Base-by-base conservation (phyloP, 2,797 vertebrate genomes). In the Trachops cirrhosus region DNA sequence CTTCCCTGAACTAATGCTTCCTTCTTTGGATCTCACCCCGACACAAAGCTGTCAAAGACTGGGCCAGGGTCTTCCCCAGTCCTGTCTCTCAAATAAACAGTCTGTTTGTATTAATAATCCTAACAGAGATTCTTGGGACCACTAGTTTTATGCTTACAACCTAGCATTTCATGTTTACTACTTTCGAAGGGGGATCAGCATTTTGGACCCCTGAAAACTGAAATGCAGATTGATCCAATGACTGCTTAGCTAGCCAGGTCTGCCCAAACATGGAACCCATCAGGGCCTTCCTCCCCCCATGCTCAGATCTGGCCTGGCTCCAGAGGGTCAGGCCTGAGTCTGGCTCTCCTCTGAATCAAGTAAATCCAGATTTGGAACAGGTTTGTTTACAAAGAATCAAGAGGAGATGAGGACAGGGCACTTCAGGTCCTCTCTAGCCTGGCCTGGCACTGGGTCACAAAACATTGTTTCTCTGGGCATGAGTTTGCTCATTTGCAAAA, bases 401-500 rank as follows among this genome's bases (percentile, higher is more conserved):
- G n/a, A 37, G 41, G 34, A 79, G 37, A 44, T 46, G 34, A 91
- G n/a, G 71, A 18, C 41, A 78, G 19, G 64, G 41, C 1, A 44
- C 12, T 18, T 52, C 16, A 37, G 39, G 24, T 7, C n/a, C 32
- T 80, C 34, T 70, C 54, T 46, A n/a, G 52, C 44, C 89, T 67
- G 68, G 79, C 21, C 16, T 44, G 29, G 34, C 44, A 22, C 50
- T 32, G 22, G 32, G 7, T 5, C 70, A 3, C 37, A 52, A 18
- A 37, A 34, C 48, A 83, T 22, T 46, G 29, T 10, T 32, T 59
- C 59, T 74, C 74, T 44, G 39, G 62, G 48, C 59, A 32, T 84
- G 90, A 9, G 16, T 62, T 93, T 75, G 46, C 59, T 84, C 18
- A 46, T 79, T 93, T 79, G 54, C 34, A 94, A 93, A 93, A 70